Percentiles rank a stretch among this genome's conserved stretches.
Conservation (phyloP, 1,140 invertebrate genomes). For the Aphaenogaster ashmeadi region DNA sequence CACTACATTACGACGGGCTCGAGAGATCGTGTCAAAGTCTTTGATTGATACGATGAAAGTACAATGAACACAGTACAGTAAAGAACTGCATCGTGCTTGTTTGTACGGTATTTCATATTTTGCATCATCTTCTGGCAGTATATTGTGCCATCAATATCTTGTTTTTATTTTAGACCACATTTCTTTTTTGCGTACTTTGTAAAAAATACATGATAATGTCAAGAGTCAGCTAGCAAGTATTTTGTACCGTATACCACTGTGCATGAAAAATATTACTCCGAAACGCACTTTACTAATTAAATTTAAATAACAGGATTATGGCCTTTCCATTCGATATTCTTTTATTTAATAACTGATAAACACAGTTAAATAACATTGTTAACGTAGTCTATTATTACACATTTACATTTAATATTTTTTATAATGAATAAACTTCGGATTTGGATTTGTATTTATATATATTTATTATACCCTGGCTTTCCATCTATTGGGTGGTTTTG, state of each 20-base stretch:
- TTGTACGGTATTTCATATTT: constrained; percentile 20
- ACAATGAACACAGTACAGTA: background rate
- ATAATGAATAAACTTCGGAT: background rate
- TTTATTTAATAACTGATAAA: constrained; percentile 4
- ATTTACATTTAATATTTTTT: background rate
- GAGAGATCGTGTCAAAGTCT: constrained; percentile 29
- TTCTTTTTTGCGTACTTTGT: constrained; percentile 3
- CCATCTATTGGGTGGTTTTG: background rate
- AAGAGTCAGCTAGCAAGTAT: constrained; percentile 17
- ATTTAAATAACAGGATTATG: background rate
- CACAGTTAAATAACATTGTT: constrained; percentile 2
- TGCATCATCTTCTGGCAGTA: background rate
- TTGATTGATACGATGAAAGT: constrained; percentile 34
- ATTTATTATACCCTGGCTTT: background rate
- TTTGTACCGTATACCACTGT: background rate
- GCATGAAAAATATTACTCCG: background rate
- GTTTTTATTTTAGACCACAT: constrained; percentile 25
- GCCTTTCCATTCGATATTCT: background rate
- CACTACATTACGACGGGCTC: background rate
- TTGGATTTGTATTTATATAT: background rate
- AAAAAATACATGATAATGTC: constrained; percentile 42
- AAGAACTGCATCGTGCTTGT: constrained; percentile 28
- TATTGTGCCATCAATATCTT: background rate
- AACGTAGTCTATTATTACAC: background rate
- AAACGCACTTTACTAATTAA: constrained; percentile 34